Evolutionary conservation across 2,888 invertebrate species (phyloP).

Genomic region (Heliconius ethilla): DNA sequence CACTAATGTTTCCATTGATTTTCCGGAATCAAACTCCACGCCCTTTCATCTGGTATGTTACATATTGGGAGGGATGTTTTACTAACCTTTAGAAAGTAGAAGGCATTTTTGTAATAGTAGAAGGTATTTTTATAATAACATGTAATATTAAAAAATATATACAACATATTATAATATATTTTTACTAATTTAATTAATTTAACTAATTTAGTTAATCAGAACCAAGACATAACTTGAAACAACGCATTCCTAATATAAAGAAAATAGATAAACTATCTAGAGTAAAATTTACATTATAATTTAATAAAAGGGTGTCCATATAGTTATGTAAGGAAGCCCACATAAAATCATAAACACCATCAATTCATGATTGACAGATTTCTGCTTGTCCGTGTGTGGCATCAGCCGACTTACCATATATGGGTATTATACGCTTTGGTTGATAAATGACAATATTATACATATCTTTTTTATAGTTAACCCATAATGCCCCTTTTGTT

Average conservation of each 20-base stretch:
- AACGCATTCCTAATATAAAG: not conserved
- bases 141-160: not conserved
- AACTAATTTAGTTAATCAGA: too few species aligned
- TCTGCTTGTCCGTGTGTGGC: not conserved
- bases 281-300: not conserved
- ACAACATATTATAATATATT: too few species aligned
- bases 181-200: too few species aligned
- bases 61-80: not conserved
- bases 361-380: not conserved
- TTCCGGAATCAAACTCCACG: conserved; percentile 43
- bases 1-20: conserved; percentile 61
- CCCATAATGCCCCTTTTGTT: not conserved
- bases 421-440: not conserved
- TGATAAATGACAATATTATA: not conserved
- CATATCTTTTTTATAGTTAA: not conserved
- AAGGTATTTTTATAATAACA: not conserved
- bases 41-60: conserved; percentile 22
- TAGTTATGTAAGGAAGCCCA: not conserved
- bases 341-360: not conserved
- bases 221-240: too few species aligned
- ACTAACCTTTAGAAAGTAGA: not conserved
- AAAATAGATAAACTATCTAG: not conserved
- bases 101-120: not conserved
- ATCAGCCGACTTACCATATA: not conserved
- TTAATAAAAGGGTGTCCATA: not conserved